Base-by-base conservation (phyloP, 2,113 vertebrate genomes). In the Orcinus orca region DNA sequence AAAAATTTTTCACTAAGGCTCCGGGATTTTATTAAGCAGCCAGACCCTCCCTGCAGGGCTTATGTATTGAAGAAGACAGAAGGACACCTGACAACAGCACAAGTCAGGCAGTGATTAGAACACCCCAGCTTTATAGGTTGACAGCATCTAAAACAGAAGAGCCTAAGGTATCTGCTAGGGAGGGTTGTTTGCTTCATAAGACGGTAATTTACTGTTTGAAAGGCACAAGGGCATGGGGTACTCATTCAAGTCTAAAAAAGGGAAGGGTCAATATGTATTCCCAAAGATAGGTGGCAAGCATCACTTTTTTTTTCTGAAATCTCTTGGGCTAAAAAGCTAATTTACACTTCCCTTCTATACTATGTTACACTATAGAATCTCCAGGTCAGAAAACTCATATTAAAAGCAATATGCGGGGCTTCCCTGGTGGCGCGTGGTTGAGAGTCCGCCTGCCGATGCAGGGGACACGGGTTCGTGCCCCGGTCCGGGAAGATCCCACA, bases 111-210 rank as follows among this genome's bases (percentile, higher is more conserved):
- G 41, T 68, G 71, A 53, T 73, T 79, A 83, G 55, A 97, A 68
- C 10, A 79, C 23, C 23, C 53, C 33, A 76, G 31, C 38, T 65
- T 8, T 41, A 65, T 31, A 10, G 25, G 23, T 47, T 71, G 25
- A 65, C n/a, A 86, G 9, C 62, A 90, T 53, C 38, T 94, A 38
- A 97, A 96, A 76, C 14, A 76, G 38, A 85, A 58, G 15, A 88
- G 68, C 20, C 50, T 60, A 38, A 83, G 85, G 63, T 17, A 81
- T 23, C 10, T 47, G 17, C 60, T 17, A 53, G 15, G 55, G 67
- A 44, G 20, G 14, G 5, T 63, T 36, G 29, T 95, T 83, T 90
- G 31, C 63, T 88, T 93, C 88, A 50, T 36, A 82, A 91, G 38
- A 92, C 65, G n/a, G 29, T 55, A 29, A 68, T 76, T 70, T 96